A percentile compares a stretch with the other conserved stretches of the same genome.
phyloP scores from a whole-genome alignment of 2,888 invertebrate species.

The Zygothrica quintamaculata region DNA sequence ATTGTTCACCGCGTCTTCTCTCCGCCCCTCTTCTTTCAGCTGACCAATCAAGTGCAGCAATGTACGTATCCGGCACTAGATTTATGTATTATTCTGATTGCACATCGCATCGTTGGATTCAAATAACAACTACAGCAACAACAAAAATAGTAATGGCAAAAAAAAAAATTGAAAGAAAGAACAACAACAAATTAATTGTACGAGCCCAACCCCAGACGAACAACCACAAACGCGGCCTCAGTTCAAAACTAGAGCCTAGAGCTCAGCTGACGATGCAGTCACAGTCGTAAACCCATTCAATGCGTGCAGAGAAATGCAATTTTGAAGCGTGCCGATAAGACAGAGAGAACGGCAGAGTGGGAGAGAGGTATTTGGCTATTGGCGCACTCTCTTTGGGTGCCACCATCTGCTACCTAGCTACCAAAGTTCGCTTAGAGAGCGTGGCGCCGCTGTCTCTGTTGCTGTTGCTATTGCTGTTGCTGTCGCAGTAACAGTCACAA shows the following conservation, averaged over 20 bases:
- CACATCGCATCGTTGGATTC: constrained; percentile 46
- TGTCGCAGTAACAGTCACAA: no score
- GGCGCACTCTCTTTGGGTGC: constrained; percentile 39
- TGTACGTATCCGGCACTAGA: constrained; percentile 38
- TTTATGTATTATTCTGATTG: constrained; percentile 42
- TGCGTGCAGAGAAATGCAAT: constrained; percentile 54
- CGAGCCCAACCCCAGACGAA: constrained; percentile 35
- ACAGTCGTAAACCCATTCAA: constrained; percentile 14
- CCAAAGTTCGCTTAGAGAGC: constrained; percentile 36
- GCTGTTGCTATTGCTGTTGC: no score
- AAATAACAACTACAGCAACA: constrained; percentile 33
- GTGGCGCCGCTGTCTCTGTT: constrained; percentile 30
- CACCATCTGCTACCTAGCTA: constrained; percentile 36
- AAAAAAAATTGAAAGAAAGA: constrained; percentile 5
- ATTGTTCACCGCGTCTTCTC: constrained; percentile 16
- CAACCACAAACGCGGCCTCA: constrained; percentile 5
- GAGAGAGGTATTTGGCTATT: constrained; percentile 5
- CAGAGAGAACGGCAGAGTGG: constrained; percentile 5
- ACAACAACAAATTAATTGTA: constrained; percentile 56
- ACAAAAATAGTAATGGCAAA: constrained; percentile 21
- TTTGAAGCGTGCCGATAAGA: constrained; percentile 48
- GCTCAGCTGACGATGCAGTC: constrained; percentile 15
- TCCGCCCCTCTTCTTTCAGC: no score
- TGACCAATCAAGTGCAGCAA: constrained; percentile 20
- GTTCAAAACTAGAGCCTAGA: constrained; percentile 30